Base-by-base conservation (phyloP, 2,113 vertebrate species). In the Scortum barcoo region DNA sequence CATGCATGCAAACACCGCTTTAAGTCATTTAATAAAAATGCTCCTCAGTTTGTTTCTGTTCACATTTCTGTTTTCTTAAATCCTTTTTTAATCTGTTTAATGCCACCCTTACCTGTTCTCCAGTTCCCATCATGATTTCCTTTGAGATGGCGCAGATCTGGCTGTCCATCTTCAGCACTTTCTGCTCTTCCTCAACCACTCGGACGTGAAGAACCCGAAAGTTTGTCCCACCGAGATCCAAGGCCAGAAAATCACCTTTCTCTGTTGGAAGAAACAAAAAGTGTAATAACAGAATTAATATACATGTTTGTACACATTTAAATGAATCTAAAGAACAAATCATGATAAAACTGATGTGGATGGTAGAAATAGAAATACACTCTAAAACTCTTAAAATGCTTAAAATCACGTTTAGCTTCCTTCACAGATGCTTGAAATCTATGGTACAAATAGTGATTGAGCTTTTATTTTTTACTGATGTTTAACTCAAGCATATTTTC, bases 181-280 rank as follows among this genome's bases (percentile, higher is more conserved):
- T 83, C 58, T 93, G 92, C 26, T 90, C 57, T 0, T 82, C 88
- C 0, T 95, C 95, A 1, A 20, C 1, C 70, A 96, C 93, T 0
- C 19, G 91, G 0, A 97, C 95, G 20, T 95, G 89, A 57, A 98
- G 93, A 44, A 98, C 97, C 0, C 96, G 94, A 89, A 98, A 97
- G 86, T 98, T 97, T 5, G 97, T 98, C 2, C 97, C 97, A 0
- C 97, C 97, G 0, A 98, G 92, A 71, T 98, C 97, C 92, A 98
- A 50, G 0, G 96, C 97, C 91, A 98, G 83, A 86, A 96, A 98
- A 63, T 97, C 89, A 0, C 97, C 97, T 71, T 77, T 93, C 68
- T 98, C 97, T 98, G 50, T 33, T 62, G 9, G 6, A 36, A 6
- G 33, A n/a, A n/a, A 6, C 33, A 36, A 36, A 36, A 36, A 36